Percentiles rank a stretch among this genome's conserved stretches.
Evolutionary conservation across 2,888 invertebrate species (phyloP).

Genomic region (Apamea monoglypha): DNA sequence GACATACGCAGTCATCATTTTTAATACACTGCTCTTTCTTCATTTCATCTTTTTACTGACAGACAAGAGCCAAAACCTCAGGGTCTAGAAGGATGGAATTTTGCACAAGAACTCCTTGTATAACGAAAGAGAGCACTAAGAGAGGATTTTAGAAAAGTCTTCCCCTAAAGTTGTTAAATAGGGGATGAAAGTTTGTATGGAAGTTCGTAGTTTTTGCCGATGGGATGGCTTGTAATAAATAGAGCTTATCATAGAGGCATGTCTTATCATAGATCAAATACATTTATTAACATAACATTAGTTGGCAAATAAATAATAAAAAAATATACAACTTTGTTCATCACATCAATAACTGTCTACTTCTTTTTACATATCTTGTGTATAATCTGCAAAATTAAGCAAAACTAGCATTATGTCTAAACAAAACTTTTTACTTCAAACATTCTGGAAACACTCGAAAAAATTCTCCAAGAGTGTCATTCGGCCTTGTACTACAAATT

Average conservation of each 20-base stretch:
- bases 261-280: neutral
- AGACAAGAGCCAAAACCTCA: neutral
- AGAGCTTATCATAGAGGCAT: neutral
- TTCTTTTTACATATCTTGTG: neutral
- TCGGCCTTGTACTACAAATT: constrained; percentile 59
- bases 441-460: constrained; percentile 13
- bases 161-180: neutral
- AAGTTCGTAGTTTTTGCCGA: neutral
- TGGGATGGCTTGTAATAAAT: neutral
- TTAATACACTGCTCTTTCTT: neutral
- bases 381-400: neutral
- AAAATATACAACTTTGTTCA: no score
- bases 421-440: constrained; percentile 13
- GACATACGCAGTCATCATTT: neutral
- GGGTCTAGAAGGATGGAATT: neutral
- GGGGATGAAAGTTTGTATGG: neutral
- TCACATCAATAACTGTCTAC: neutral
- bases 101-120: neutral
- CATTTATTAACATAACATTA: neutral
- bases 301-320: neutral
- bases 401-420: neutral
- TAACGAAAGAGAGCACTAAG: neutral
- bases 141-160: neutral
- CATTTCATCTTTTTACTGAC: neutral
- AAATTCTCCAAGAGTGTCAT: constrained; percentile 32